Percentiles rank a stretch among this genome's conserved stretches.
Conservation (phyloP, 2,797 vertebrate species). For the Pseudopleuronectes americanus region DNA sequence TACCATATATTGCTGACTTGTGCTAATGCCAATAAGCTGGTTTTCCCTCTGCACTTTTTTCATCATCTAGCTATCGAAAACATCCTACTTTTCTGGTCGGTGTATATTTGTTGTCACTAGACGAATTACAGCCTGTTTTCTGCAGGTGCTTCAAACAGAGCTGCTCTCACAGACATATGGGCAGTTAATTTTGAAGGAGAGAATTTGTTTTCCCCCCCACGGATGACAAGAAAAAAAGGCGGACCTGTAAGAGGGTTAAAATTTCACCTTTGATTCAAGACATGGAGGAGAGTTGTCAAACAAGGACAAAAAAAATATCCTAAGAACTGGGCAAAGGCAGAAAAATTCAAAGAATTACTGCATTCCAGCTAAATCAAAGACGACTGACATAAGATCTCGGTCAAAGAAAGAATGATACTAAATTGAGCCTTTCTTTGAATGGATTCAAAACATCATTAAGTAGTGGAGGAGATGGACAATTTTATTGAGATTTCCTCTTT, state of each 20-base stretch:
- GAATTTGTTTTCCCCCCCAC: constrained; percentile 34
- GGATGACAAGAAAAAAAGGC: not conserved
- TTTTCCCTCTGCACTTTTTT: not conserved
- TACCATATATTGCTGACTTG: no score
- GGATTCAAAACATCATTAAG: constrained; percentile 39
- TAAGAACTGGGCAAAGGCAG: constrained; percentile 20
- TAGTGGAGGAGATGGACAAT: constrained; percentile 25
- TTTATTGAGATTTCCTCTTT: constrained; percentile 13
- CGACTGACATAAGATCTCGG: constrained; percentile 8
- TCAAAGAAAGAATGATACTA: constrained; percentile 21
- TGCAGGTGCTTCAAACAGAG: constrained; percentile 27
- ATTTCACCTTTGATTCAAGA: constrained; percentile 45
- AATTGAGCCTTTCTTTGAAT: constrained; percentile 17
- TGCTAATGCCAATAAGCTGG: not conserved
- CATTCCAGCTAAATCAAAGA: constrained; percentile 31
- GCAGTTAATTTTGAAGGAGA: constrained; percentile 30
- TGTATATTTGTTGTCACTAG: constrained; percentile 14
- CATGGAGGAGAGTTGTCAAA: constrained; percentile 42
- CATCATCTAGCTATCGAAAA: not conserved
- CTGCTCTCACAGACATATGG: constrained; percentile 31
- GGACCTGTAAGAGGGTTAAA: constrained; percentile 39
- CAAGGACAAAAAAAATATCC: constrained; percentile 18
- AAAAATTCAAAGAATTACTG: constrained; percentile 39
- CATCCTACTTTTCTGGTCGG: not conserved
- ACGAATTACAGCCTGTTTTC: constrained; percentile 29